These are phyloP conservation scores for Balaenoptera acutorostrata DNA, from an alignment of 2,113 vertebrate species.

Conservation along the genomic window DNA sequence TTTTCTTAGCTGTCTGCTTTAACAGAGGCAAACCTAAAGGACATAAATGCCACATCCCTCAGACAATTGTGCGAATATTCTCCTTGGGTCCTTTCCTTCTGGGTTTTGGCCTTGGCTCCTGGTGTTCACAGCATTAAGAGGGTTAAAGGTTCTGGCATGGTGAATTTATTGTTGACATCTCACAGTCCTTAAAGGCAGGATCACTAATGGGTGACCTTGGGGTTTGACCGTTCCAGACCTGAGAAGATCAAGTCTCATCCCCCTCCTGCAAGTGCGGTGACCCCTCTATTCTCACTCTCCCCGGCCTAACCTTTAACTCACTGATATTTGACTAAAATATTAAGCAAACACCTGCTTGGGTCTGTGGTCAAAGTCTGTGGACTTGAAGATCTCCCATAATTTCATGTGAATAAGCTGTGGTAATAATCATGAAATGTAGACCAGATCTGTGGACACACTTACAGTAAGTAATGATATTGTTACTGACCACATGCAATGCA, in stretches of 20 bases:
- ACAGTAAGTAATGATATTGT: constrained; percentile 78
- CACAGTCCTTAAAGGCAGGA: constrained; percentile 86
- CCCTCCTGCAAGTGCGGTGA: constrained; percentile 89
- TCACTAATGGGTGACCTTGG: constrained; percentile 99
- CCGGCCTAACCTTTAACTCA: constrained; percentile 94
- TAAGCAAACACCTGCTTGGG: constrained; percentile 98
- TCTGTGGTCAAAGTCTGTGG: constrained; percentile 84
- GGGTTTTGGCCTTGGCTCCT: constrained; percentile 87
- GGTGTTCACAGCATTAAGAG: constrained; percentile 90
- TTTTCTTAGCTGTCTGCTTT: constrained; percentile 13
- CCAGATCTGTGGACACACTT: constrained; percentile 84
- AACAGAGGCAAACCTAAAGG: constrained; percentile 40
- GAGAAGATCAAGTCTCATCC: constrained; percentile 98
- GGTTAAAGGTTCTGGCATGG: constrained; percentile 93
- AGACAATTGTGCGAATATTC: constrained; percentile 77
- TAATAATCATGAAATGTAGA: constrained; percentile 81
- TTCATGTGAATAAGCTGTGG: constrained; percentile 87
- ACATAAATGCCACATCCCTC: constrained; percentile 70
- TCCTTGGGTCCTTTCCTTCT: constrained; percentile 77
- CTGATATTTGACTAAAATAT: constrained; percentile 99
- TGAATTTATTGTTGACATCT: constrained; percentile 94
- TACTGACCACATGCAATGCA: constrained; percentile 44
- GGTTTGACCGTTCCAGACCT: constrained; percentile 91
- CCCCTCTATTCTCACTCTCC: constrained; percentile 89
- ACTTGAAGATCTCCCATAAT: constrained; percentile 86